Conservation (phyloP, 2,797 vertebrate genomes). For the Telmatherina bonti region DNA sequence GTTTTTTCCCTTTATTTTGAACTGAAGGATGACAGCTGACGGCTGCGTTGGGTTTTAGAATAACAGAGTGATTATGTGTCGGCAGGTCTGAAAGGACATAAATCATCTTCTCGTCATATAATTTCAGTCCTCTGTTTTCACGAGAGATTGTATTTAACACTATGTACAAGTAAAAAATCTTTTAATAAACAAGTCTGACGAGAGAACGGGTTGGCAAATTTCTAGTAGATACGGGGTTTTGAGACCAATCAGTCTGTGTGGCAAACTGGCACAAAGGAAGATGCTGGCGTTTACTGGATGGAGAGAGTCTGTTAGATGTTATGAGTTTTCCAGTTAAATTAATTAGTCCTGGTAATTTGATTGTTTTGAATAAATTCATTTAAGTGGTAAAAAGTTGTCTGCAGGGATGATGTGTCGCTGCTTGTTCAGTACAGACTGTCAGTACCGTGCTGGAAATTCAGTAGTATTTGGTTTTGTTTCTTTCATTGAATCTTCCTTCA, state of each 20-base stretch:
- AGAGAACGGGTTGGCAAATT: conserved; percentile 18
- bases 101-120: conserved; percentile 23
- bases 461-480: no score
- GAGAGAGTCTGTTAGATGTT: no score
- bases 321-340: no score
- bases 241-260: not conserved
- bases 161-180: conserved; percentile 71
- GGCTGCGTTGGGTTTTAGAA: conserved; percentile 49
- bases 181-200: conserved; percentile 82
- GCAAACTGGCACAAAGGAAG: not conserved
- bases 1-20: conserved; percentile 35
- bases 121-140: conserved; percentile 63
- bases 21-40: conserved; percentile 30
- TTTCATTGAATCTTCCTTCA: no score
- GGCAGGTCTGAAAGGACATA: conserved; percentile 55
- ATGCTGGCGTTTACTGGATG: not conserved
- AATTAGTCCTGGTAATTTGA: no score
- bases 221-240: not conserved
- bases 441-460: no score
- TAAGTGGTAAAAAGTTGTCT: no score
- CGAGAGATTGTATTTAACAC: conserved; percentile 79
- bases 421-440: no score
- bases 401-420: no score
- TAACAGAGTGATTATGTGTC: conserved; percentile 47
- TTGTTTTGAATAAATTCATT: no score